Conservation (phyloP, 30 jellyfish, hydroid and myxozoan genomes). For the Rhopilema esculentum region DNA sequence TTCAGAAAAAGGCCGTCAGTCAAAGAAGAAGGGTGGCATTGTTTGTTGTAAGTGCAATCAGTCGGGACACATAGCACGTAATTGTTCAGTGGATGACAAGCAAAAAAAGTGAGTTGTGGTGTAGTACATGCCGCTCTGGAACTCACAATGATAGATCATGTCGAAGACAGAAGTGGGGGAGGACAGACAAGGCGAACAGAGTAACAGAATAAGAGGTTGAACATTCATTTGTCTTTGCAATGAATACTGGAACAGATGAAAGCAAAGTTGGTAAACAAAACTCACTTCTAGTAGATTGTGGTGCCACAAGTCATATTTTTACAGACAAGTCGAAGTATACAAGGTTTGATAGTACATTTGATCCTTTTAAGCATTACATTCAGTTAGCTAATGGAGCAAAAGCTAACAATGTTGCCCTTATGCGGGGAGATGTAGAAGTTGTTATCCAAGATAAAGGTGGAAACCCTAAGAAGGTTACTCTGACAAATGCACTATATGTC, state of each 20-base stretch:
- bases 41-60: constrained; percentile 17
- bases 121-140: constrained; percentile 44
- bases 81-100: constrained; percentile 30
- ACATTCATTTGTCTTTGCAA: neutral
- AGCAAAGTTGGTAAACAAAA: constrained; percentile 4
- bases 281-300: constrained; percentile 66
- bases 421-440: constrained; percentile 52
- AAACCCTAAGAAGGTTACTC: constrained; percentile 19
- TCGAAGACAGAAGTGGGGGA: constrained; percentile 34
- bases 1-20: neutral
- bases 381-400: constrained; percentile 75
- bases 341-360: constrained; percentile 27
- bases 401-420: constrained; percentile 51
- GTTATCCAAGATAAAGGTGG: constrained; percentile 21
- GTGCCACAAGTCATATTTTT: constrained; percentile 60
- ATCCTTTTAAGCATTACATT: constrained; percentile 61
- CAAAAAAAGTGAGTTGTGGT: constrained; percentile 18
- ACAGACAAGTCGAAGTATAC: constrained; percentile 32
- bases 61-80: constrained; percentile 25
- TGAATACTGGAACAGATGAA: constrained; percentile 19
- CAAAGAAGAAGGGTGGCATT: constrained; percentile 30
- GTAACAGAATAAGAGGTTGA: constrained; percentile 14
- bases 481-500: constrained; percentile 54
- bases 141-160: constrained; percentile 39
- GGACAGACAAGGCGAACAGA: neutral